Evolutionary conservation across 1,140 invertebrate genomes (phyloP), one percentile per base, ranked within the genome.

Genomic region (Maconellicoccus hirsutus): DNA sequence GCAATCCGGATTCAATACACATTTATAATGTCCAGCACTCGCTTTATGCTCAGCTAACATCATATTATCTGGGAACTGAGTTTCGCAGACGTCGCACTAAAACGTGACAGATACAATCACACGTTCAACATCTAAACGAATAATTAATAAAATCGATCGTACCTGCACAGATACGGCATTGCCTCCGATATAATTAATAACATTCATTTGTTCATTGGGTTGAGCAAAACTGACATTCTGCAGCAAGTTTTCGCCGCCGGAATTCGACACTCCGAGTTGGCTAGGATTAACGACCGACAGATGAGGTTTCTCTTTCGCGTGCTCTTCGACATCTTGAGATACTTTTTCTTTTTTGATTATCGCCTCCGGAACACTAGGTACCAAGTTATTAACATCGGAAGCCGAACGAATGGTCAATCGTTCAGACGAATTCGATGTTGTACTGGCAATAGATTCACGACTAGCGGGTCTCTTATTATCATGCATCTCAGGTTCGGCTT

Each of bases 11-110:
- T 79, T 76, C 4, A 72, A 59, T 74, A 78, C 79, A 74, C 82
- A 83, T 69, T 81, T 81, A 74, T 79, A 82, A 72, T 82, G 82
- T 26, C 81, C 81, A 23, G 75, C 77, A 63, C 78, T 79, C 1
- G 75, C 74, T 66, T 76, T 77, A 72, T 82, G 82, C 19, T 81
- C 79, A 27, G 81, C 80, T 21, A 83, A 39, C 19, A 79, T 23
- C 1, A 66, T 14, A 16, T 26, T 66, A 16, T 66, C 61, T 1
- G 61, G 22, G 16, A 66, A 66, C 25, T 2, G 8, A 3, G 61
- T 23, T 23, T 66, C 61, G 61, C 61, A 66, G 6, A 66, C 61
- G 25, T 66, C 61, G 25, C 61, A 66, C 61, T 66, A 26, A 52
- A 33, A 23, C 16, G 10, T 4, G 61, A 10, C 3, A 25, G n/a